Evolutionary conservation across 2,113 vertebrate species (phyloP).

Genomic region (Crocuta crocuta): DNA sequence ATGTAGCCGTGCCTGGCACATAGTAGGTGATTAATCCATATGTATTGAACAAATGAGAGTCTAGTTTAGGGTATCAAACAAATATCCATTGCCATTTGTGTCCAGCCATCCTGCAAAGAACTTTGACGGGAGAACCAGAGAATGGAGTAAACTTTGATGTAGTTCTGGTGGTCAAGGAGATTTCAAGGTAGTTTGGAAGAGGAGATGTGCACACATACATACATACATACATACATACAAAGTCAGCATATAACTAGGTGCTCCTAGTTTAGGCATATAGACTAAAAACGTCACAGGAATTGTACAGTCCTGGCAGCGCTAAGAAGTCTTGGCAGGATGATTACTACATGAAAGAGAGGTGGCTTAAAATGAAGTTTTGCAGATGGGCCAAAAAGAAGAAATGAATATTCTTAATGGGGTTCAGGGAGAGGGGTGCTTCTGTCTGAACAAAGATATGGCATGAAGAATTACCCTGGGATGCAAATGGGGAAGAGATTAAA

Average conservation of each 20-base stretch:
- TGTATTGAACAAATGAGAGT: not conserved
- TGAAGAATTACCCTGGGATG: not conserved
- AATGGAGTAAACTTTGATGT: not conserved
- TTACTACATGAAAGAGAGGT: not conserved
- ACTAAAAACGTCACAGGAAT: not conserved
- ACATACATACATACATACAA: not conserved
- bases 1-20: not conserved
- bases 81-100: not conserved
- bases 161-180: not conserved
- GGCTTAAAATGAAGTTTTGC: not conserved
- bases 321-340: not conserved
- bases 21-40: not conserved
- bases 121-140: not conserved
- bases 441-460: not conserved
- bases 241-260: not conserved
- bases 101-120: not conserved
- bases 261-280: not conserved
- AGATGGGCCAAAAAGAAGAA: not conserved
- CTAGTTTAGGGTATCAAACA: not conserved
- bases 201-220: not conserved
- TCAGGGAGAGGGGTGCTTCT: not conserved
- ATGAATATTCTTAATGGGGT: not conserved
- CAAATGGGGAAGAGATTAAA: not conserved
- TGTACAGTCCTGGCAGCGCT: not conserved
- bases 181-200: slow-evolving; percentile 23